Evolutionary conservation across 2,888 invertebrate genomes (phyloP).

Genomic region (Elysia crispata): DNA sequence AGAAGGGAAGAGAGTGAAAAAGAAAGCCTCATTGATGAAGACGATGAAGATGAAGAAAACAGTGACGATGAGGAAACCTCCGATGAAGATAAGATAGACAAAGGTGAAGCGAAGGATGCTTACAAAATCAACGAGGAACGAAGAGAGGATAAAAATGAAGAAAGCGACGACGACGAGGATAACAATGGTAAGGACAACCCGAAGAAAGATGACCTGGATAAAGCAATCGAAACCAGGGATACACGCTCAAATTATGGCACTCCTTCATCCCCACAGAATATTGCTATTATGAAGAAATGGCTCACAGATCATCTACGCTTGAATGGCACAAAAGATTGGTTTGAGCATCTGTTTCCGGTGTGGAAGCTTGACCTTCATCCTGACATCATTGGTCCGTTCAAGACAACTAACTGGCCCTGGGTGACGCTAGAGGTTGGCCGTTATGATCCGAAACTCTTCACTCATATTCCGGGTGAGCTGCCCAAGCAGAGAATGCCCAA

Average conservation of each 20-base stretch:
- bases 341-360: too few species aligned
- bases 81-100: neutral
- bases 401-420: conserved; percentile 21
- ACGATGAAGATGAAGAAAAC: neutral
- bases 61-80: neutral
- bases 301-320: too few species aligned
- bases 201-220: neutral
- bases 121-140: neutral
- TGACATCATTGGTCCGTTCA: too few species aligned
- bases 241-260: neutral
- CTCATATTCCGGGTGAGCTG: neutral
- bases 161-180: conserved; percentile 3
- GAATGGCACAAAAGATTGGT: too few species aligned
- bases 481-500: conserved; percentile 26
- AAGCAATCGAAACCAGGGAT: neutral
- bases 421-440: neutral
- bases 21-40: neutral
- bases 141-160: neutral
- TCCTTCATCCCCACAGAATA: neutral
- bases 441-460: conserved; percentile 11
- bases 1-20: neutral
- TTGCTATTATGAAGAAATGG: neutral
- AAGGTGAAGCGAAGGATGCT: neutral
- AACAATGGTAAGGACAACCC: neutral
- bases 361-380: too few species aligned